Evolutionary conservation across 2,888 invertebrate genomes (phyloP).

Genomic region (Cancer borealis): DNA sequence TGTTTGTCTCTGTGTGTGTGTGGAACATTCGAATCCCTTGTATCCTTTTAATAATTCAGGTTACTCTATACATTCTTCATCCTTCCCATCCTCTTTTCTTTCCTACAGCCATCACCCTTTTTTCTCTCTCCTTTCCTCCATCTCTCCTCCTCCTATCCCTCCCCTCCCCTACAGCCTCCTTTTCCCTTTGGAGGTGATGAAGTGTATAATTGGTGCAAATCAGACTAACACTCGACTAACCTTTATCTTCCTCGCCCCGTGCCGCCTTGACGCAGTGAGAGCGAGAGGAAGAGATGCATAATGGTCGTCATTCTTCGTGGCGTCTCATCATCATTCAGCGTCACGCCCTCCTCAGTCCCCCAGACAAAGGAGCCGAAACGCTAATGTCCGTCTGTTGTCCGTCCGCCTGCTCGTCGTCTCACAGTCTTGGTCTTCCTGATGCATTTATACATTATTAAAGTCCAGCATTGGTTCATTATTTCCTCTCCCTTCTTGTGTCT

Average conservation of each 20-base stretch:
- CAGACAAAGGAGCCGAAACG: slow-evolving; percentile 4
- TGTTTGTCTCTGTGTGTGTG: too few relatives aligned
- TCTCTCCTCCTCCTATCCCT: neutral
- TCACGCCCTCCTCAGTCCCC: neutral
- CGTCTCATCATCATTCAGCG: slow-evolving; percentile 21
- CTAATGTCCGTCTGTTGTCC: neutral
- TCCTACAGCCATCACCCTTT: neutral
- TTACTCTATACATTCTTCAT: too few relatives aligned
- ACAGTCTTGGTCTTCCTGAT: neutral
- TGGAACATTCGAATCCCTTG: too few relatives aligned
- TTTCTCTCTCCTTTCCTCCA: neutral
- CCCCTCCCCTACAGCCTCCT: neutral
- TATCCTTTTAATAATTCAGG: too few relatives aligned
- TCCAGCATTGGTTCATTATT: neutral
- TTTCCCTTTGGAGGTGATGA: neutral
- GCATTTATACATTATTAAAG: neutral
- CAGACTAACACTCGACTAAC: neutral
- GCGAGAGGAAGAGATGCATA: slow-evolving; percentile 4
- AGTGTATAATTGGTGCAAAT: too few relatives aligned
- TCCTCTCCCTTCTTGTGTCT: neutral
- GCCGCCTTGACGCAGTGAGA: neutral
- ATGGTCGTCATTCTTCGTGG: neutral
- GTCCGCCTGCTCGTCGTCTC: too few relatives aligned
- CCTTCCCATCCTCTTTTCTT: too few relatives aligned
- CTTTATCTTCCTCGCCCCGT: neutral